Evolutionary conservation across 2,113 vertebrate genomes (phyloP).

Genomic region (Oreochromis tanganicae): DNA sequence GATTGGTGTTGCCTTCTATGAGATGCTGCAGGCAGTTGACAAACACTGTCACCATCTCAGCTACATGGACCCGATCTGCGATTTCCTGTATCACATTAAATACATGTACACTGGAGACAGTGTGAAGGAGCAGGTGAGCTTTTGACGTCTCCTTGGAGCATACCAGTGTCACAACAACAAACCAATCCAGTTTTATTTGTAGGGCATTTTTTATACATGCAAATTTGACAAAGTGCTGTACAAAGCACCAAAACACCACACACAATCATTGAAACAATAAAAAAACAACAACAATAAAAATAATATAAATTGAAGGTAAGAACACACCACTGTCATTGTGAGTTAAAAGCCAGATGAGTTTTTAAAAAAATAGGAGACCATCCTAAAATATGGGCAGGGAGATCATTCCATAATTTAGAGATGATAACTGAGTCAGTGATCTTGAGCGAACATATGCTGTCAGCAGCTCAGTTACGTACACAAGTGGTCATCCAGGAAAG

Average conservation of each 20-base stretch:
- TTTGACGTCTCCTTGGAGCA: accelerated
- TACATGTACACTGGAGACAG: constrained; percentile 99
- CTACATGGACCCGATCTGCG: constrained; percentile 97
- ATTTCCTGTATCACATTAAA: constrained; percentile 98
- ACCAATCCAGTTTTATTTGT: background rate
- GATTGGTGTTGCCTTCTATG: constrained; percentile 97
- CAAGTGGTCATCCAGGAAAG: background rate
- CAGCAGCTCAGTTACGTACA: background rate
- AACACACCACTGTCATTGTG: background rate
- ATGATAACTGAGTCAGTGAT: background rate
- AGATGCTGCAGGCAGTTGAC: constrained; percentile 96
- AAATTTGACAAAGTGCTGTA: background rate
- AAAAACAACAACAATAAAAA: background rate
- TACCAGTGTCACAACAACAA: background rate
- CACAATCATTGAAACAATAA: background rate
- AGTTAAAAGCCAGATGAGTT: background rate
- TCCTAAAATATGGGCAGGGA: background rate
- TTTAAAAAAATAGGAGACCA: background rate
- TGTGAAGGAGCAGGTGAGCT: constrained; percentile 92
- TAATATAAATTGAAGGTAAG: background rate
- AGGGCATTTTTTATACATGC: background rate
- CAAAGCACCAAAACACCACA: background rate
- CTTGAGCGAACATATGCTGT: background rate
- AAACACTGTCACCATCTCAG: constrained; percentile 86
- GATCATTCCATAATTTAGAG: accelerated